Evolutionary conservation across 2,888 invertebrate species (phyloP).

Genomic region (Allygus modestus): DNA sequence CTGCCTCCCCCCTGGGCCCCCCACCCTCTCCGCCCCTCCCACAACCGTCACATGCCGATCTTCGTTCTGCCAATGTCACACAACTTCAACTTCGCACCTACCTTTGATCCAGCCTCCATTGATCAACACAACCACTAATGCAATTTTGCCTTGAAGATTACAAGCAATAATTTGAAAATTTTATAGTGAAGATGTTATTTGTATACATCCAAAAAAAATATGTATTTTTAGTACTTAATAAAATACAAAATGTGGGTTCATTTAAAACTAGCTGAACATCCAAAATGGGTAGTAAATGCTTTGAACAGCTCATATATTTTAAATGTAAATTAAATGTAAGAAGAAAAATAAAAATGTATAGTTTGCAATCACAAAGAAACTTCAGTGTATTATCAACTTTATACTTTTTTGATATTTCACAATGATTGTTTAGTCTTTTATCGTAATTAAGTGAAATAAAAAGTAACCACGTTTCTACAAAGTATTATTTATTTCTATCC

Average conservation of each 20-base stretch:
- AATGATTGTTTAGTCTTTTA: no score
- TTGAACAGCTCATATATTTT: no score
- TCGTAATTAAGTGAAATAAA: no score
- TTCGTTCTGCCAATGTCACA: conserved; percentile 53
- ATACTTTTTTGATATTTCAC: no score
- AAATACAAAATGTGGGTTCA: background rate
- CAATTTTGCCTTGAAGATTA: conserved; percentile 11
- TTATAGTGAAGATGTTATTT: background rate
- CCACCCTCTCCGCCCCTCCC: conserved; percentile 1
- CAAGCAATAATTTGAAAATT: conserved; percentile 31
- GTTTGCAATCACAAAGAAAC: no score
- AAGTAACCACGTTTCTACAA: no score
- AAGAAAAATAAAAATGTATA: no score
- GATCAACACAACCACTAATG: conserved; percentile 47
- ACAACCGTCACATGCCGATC: conserved; percentile 30
- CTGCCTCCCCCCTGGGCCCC: conserved; percentile 43
- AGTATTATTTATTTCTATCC: no score
- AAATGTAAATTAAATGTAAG: no score
- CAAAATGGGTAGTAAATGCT: background rate
- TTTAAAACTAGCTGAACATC: background rate
- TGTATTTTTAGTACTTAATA: background rate
- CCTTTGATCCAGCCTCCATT: conserved; percentile 9
- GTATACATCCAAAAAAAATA: background rate
- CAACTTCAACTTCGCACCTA: conserved; percentile 42
- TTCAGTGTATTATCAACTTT: no score